phyloP scores from a whole-genome alignment of 2,888 invertebrate genomes.

The Bruchidius siliquastri region DNA sequence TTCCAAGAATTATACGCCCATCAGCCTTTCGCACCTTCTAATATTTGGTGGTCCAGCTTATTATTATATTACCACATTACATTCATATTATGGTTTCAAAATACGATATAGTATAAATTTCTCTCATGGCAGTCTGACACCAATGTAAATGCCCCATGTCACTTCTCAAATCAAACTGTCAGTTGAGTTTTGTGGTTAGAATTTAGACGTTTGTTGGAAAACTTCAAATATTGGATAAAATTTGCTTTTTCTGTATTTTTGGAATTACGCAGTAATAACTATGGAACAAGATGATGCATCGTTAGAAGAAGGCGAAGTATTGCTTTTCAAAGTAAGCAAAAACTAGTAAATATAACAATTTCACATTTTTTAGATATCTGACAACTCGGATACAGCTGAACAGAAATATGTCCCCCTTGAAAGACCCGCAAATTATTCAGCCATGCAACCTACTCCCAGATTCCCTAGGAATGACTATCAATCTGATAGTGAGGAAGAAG shows the following conservation, averaged over 20 bases:
- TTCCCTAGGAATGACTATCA: slow-evolving; percentile 27
- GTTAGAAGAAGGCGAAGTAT: slow-evolving; percentile 19
- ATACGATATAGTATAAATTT: no score
- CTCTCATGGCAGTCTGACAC: no score
- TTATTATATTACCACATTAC: no score
- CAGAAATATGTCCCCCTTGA: slow-evolving; percentile 52
- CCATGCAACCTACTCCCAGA: slow-evolving; percentile 27
- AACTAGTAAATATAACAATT: slow-evolving; percentile 7
- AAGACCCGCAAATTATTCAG: slow-evolving; percentile 50
- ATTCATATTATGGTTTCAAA: no score
- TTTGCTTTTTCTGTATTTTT: neutral
- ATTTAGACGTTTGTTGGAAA: neutral
- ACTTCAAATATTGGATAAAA: neutral
- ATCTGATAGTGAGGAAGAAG: slow-evolving; percentile 51
- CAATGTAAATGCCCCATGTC: no score
- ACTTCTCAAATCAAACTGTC: no score
- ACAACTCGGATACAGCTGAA: slow-evolving; percentile 42
- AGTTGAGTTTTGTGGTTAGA: no score
- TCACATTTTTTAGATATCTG: slow-evolving; percentile 29
- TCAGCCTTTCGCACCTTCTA: no score
- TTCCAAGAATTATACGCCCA: no score
- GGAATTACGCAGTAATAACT: neutral
- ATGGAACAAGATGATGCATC: slow-evolving; percentile 1
- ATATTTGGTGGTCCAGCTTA: no score
- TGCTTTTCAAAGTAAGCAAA: slow-evolving; percentile 23